phyloP scores from a whole-genome alignment of 1,140 invertebrate species.

The Drosophila ohnishii region DNA sequence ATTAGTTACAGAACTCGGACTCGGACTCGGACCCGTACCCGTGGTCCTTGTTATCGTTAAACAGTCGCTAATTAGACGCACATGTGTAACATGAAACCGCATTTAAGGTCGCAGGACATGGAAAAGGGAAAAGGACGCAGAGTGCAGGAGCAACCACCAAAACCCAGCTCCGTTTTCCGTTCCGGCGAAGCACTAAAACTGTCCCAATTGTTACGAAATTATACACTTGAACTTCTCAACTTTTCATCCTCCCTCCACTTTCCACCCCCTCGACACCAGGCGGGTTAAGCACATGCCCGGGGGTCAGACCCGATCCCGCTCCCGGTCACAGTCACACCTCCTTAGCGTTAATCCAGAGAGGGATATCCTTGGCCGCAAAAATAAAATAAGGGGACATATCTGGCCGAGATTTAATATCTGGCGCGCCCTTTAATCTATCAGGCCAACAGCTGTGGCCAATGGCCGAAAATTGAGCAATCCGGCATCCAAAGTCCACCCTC shows the following conservation, averaged over 20 bases:
- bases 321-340: constrained; percentile 42
- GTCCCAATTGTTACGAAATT: constrained; percentile 76
- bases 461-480: constrained; percentile 53
- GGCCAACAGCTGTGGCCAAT: constrained; percentile 52
- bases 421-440: constrained; percentile 48
- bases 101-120: constrained; percentile 55
- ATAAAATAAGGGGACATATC: neutral
- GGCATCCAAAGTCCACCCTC: constrained; percentile 21
- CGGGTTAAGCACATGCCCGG: constrained; percentile 38
- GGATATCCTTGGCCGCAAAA: neutral
- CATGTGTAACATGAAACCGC: constrained; percentile 80
- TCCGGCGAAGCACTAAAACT: constrained; percentile 80
- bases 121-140: constrained; percentile 21
- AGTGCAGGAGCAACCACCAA: constrained; percentile 37
- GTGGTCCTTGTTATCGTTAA: constrained; percentile 66
- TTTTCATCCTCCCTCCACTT: constrained; percentile 20
- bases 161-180: constrained; percentile 24
- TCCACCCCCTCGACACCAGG: constrained; percentile 29
- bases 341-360: constrained; percentile 8
- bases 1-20: constrained; percentile 66
- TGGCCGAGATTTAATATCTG: constrained; percentile 39
- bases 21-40: constrained; percentile 20
- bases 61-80: constrained; percentile 80
- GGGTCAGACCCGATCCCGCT: neutral
- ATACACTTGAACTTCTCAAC: constrained; percentile 79